Evolutionary conservation across 2,888 invertebrate genomes (phyloP).

Genomic region (Octonoba sinensis): DNA sequence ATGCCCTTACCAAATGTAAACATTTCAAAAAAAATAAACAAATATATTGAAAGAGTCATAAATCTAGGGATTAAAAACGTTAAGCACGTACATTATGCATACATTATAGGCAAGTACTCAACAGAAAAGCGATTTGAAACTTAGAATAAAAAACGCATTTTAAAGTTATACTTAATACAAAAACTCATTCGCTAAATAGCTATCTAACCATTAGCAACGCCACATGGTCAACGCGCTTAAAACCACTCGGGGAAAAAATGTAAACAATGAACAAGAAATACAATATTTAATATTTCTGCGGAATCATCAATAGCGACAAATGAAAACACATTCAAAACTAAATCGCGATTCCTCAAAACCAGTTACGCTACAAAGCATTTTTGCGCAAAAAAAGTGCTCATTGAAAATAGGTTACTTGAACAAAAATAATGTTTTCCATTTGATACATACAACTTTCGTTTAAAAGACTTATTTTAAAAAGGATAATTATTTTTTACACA

Average conservation of each 20-base stretch:
- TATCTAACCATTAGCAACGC: constrained; percentile 17
- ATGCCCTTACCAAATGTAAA: too few relatives aligned
- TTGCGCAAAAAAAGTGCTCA: constrained; percentile 47
- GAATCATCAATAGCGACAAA: constrained; percentile 29
- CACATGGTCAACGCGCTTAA: constrained; percentile 30
- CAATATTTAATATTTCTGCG: not conserved
- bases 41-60: too few relatives aligned
- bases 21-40: too few relatives aligned
- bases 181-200: too few relatives aligned
- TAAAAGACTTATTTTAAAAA: not conserved
- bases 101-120: too few relatives aligned
- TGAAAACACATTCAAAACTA: constrained; percentile 45
- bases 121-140: too few relatives aligned
- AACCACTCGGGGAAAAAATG: constrained; percentile 8
- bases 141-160: too few relatives aligned
- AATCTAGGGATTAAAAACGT: too few relatives aligned
- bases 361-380: constrained; percentile 60
- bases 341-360: constrained; percentile 48
- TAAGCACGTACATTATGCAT: too few relatives aligned
- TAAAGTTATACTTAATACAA: too few relatives aligned
- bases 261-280: constrained; percentile 11
- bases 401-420: constrained; percentile 62
- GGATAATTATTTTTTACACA: not conserved
- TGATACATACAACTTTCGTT: not conserved
- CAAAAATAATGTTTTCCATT: constrained; percentile 11